Conservation (phyloP, 64 coral and sea anemone genomes). For the Cladopsammia gracilis region DNA sequence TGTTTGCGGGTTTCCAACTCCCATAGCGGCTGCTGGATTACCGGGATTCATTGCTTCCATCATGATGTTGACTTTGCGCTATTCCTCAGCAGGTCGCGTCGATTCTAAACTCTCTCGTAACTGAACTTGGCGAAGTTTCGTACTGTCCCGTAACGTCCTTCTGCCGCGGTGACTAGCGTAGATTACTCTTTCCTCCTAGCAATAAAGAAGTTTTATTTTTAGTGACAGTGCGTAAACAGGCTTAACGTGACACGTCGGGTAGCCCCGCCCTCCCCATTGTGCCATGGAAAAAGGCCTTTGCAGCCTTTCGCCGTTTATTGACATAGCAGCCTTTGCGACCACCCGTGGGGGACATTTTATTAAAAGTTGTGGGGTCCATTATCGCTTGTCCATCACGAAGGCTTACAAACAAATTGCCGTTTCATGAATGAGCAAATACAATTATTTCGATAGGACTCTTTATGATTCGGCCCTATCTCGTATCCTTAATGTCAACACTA, state of each 20-base stretch:
- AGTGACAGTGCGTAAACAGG: constrained; percentile 99
- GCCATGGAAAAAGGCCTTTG: constrained; percentile 76
- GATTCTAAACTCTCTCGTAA: background rate
- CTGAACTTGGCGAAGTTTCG: background rate
- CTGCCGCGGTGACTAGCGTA: constrained; percentile 80
- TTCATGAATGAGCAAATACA: constrained; percentile 99
- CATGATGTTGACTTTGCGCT: constrained; percentile 42
- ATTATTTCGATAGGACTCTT: constrained; percentile 99
- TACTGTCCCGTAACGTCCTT: constrained; percentile 61
- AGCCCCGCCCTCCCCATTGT: constrained; percentile 96
- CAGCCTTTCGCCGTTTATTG: constrained; percentile 91
- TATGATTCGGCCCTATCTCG: constrained; percentile 90
- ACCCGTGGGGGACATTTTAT: constrained; percentile 99
- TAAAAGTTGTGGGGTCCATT: constrained; percentile 99
- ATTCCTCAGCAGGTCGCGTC: background rate
- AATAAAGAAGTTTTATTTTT: constrained; percentile 99
- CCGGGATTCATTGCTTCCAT: constrained; percentile 57
- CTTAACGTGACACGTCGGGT: constrained; percentile 88
- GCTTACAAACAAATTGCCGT: constrained; percentile 98
- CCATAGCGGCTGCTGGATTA: constrained; percentile 25
- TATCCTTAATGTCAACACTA: constrained; percentile 94
- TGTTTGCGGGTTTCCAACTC: constrained; percentile 69
- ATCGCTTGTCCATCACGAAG: constrained; percentile 99
- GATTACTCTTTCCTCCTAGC: constrained; percentile 85
- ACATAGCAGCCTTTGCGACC: constrained; percentile 93